phyloP scores from a whole-genome alignment of 2,888 invertebrate species.

The Catocala nupta region DNA sequence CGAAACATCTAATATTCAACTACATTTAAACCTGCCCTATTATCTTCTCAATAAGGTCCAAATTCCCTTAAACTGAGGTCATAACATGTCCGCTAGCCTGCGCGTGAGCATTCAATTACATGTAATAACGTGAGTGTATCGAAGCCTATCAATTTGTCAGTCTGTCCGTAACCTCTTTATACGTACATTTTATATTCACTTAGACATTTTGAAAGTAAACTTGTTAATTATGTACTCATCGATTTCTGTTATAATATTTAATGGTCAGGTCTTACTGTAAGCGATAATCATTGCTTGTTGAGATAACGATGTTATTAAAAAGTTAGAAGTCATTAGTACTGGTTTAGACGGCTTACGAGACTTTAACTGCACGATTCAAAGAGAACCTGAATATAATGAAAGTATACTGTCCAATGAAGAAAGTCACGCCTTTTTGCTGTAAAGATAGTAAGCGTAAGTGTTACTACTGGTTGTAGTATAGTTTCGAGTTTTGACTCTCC shows the following conservation, averaged over 20 bases:
- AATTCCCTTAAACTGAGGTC: slow-evolving; percentile 24
- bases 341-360: too few species aligned
- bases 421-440: too few species aligned
- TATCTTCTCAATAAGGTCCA: slow-evolving; percentile 23
- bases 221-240: slow-evolving; percentile 79
- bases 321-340: slow-evolving; percentile 9
- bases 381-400: too few species aligned
- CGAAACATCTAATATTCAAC: not conserved
- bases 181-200: slow-evolving; percentile 62
- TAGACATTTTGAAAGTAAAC: slow-evolving; percentile 79
- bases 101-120: slow-evolving; percentile 80
- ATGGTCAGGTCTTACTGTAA: slow-evolving; percentile 34
- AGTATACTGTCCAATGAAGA: too few species aligned
- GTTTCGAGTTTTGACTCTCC: too few species aligned
- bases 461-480: too few species aligned
- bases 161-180: slow-evolving; percentile 62
- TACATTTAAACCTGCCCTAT: slow-evolving; percentile 9
- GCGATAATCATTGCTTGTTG: slow-evolving; percentile 25
- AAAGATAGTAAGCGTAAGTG: too few species aligned
- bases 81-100: slow-evolving; percentile 49
- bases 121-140: slow-evolving; percentile 72
- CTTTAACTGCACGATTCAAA: too few species aligned
- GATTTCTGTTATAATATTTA: slow-evolving; percentile 74
- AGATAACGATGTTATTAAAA: slow-evolving; percentile 47
- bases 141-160: slow-evolving; percentile 77